Conservation (phyloP, 2,113 vertebrate genomes). For the Pangasianodon hypophthalmus region DNA sequence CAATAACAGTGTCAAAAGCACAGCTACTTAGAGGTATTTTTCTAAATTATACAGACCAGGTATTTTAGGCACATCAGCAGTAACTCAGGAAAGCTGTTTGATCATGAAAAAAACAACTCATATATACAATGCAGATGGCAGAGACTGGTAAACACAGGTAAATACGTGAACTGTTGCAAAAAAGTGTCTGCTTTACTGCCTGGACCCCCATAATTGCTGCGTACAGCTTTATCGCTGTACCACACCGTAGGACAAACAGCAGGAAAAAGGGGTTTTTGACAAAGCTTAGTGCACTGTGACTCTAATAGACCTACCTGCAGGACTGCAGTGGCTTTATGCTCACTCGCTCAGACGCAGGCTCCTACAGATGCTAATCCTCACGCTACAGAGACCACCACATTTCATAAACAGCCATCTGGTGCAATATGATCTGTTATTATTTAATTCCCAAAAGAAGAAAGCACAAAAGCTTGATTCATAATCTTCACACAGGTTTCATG, state of each 20-base stretch:
- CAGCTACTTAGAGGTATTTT: background rate
- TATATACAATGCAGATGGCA: background rate
- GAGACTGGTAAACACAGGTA: background rate
- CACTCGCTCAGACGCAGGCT: slow-evolving; percentile 34
- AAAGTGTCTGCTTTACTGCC: background rate
- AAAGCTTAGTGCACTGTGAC: slow-evolving; percentile 4
- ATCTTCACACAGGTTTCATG: background rate
- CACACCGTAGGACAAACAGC: background rate
- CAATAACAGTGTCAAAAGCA: background rate
- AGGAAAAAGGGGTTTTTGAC: background rate
- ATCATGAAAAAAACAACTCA: background rate
- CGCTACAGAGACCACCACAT: slow-evolving; percentile 45
- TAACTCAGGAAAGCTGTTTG: background rate
- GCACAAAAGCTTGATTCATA: background rate
- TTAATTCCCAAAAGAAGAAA: background rate
- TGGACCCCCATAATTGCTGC: no score
- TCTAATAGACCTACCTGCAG: slow-evolving; percentile 36
- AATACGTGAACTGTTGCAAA: background rate
- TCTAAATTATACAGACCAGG: background rate
- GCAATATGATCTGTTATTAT: slow-evolving; percentile 3
- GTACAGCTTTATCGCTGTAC: background rate
- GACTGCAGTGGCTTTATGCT: slow-evolving; percentile 41
- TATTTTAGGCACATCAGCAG: background rate
- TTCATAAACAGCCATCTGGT: slow-evolving; percentile 48
- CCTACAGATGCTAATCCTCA: slow-evolving; percentile 35